Evolutionary conservation across 1,140 invertebrate genomes (phyloP).

Genomic region (Phortica variegata): DNA sequence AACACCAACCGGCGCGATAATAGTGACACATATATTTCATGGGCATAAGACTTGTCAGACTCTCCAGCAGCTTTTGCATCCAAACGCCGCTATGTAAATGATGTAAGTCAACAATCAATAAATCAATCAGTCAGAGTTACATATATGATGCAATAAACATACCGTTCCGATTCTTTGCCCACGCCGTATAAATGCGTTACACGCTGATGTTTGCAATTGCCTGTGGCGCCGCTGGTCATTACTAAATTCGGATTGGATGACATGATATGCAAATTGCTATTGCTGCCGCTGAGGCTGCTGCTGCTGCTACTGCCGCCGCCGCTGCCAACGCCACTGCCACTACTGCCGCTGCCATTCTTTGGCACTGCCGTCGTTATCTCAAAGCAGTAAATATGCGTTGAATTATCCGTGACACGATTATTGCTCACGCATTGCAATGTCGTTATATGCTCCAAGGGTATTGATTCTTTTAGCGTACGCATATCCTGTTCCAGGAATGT

Average conservation of each 20-base stretch:
- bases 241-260: constrained; percentile 52
- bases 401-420: constrained; percentile 61
- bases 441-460: constrained; percentile 62
- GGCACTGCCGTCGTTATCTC: constrained; percentile 45
- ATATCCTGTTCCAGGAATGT: constrained; percentile 61
- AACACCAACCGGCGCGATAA: constrained; percentile 68
- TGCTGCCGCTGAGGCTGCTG: constrained; percentile 11
- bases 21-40: constrained; percentile 63
- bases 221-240: constrained; percentile 41
- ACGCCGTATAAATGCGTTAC: constrained; percentile 50
- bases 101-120: no score
- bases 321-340: background rate
- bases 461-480: constrained; percentile 61
- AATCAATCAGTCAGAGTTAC: background rate
- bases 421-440: constrained; percentile 67
- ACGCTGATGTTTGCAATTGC: constrained; percentile 43
- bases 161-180: constrained; percentile 48
- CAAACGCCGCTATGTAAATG: constrained; percentile 59
- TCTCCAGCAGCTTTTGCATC: constrained; percentile 70
- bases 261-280: constrained; percentile 23
- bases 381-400: constrained; percentile 53
- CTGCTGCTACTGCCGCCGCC: constrained; percentile 2
- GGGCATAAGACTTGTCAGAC: constrained; percentile 64
- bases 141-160: no score
- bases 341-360: constrained; percentile 40